Base-by-base conservation (phyloP, 1,140 invertebrate genomes). In the Lordiphosa mommai region DNA sequence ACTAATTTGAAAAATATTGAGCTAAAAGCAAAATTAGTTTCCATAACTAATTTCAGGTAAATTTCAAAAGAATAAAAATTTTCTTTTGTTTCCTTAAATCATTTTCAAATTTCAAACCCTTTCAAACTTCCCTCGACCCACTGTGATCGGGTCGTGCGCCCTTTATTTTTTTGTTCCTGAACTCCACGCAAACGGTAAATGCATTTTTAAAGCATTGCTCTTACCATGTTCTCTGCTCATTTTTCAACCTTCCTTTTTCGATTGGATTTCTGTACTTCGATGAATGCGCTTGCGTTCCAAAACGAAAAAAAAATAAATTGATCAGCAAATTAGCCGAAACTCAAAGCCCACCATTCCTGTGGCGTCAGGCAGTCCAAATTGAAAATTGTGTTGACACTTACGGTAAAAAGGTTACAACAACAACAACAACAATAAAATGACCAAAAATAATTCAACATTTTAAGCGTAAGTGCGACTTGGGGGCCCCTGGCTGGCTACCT, bases 311-410 rank as follows among this genome's bases (percentile, higher is more conserved):
- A 50, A 34, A 41, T 33, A 51, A 51, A 53, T 53, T 50, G 61
- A 48, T 59, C 61, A 58, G 64, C 53, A 66, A 57, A 50, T 47
- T 41, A 29, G 33, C 10, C 10, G 27, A 43, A 43, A 10, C 17
- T 23, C 5, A 41, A 14, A 41, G 20, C 20, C 38, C 20, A 12
- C 40, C 12, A 43, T 48, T 48, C 10, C 12, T 27, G 46, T 66
- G 74, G 74, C 74, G 74, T 69, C 73, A 65, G 74, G 65, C 74
- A 38, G 73, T 73, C 74, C 74, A 67, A 61, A 50, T 43, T 29
- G 10, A 27, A 47, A 58, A 58, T 61, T 52, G 30, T 68, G 65
- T 68, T 68, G 65, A 68, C 65, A 64, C 52, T 61, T 52, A 48
- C 60, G 23, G 23, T 27, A 27, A 27, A 27, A 27, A 27, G 23